These are phyloP conservation scores for Nyctibius bracteatus DNA, from an alignment of 2,113 vertebrate genomes.

Conservation along the genomic window DNA sequence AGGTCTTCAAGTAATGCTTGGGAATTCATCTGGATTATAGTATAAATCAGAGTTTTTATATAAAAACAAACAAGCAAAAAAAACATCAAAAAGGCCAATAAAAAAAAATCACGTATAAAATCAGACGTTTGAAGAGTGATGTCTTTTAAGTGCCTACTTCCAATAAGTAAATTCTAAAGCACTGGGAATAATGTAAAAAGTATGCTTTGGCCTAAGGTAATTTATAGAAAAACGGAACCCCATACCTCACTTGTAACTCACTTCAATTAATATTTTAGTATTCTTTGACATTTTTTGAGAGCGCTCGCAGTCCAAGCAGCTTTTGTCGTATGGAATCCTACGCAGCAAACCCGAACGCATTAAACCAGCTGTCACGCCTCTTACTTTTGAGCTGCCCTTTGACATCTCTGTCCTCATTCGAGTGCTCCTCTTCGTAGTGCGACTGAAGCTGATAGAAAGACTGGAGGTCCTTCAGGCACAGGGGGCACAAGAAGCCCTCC, in stretches of 20 bases:
- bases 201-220: background rate
- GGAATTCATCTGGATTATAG: background rate
- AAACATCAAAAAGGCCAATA: accelerated
- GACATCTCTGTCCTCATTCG: slow-evolving; percentile 85
- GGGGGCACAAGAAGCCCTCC: slow-evolving; percentile 93
- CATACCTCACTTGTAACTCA: accelerated
- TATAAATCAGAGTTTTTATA: background rate
- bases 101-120: background rate
- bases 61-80: background rate
- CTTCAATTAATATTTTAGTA: accelerated
- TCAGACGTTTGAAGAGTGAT: background rate
- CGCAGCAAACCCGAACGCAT: background rate
- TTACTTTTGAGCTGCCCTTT: slow-evolving; percentile 90
- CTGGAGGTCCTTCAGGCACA: slow-evolving; percentile 95
- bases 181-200: accelerated
- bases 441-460: slow-evolving; percentile 92
- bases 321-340: accelerated
- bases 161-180: background rate
- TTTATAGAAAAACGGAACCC: accelerated
- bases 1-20: background rate
- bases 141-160: background rate
- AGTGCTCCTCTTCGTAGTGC: slow-evolving; percentile 95
- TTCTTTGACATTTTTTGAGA: accelerated
- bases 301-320: background rate
- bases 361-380: background rate